phyloP scores from a whole-genome alignment of 2,888 invertebrate species.

The Nasonovia ribisnigri region DNA sequence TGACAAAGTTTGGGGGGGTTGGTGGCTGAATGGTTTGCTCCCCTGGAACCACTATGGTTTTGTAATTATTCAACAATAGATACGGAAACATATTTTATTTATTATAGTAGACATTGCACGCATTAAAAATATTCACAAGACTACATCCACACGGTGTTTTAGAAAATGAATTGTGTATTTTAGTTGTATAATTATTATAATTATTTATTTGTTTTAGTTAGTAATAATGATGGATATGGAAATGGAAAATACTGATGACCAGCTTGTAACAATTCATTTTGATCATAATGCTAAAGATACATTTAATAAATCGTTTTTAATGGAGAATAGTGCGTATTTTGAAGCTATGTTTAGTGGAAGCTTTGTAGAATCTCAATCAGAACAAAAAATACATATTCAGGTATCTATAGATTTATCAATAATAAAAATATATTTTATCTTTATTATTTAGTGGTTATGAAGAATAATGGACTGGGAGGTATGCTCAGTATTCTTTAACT shows the following conservation, averaged over 20 bases:
- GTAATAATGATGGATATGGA: not conserved
- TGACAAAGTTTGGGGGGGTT: not conserved
- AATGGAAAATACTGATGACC: not conserved
- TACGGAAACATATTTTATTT: too few relatives aligned
- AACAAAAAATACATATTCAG: slow-evolving; percentile 9
- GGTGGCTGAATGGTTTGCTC: not conserved
- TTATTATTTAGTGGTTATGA: not conserved
- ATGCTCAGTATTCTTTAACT: not conserved
- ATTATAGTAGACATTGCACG: too few relatives aligned
- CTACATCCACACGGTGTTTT: too few relatives aligned
- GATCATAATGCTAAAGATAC: not conserved
- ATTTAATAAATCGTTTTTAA: not conserved
- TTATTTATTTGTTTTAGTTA: slow-evolving; percentile 18
- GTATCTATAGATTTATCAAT: not conserved
- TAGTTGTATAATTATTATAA: too few relatives aligned
- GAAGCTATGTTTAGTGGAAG: slow-evolving; percentile 44
- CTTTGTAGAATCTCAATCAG: slow-evolving; percentile 12
- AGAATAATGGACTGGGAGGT: not conserved
- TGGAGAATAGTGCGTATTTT: slow-evolving; percentile 29
- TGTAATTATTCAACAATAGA: too few relatives aligned
- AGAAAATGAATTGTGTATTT: too few relatives aligned
- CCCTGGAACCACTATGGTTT: too few relatives aligned
- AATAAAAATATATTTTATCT: not conserved
- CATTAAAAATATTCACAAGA: too few relatives aligned
- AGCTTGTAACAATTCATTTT: not conserved